Conservation (phyloP, 2,113 vertebrate genomes). For the Seriola aureovittata region DNA sequence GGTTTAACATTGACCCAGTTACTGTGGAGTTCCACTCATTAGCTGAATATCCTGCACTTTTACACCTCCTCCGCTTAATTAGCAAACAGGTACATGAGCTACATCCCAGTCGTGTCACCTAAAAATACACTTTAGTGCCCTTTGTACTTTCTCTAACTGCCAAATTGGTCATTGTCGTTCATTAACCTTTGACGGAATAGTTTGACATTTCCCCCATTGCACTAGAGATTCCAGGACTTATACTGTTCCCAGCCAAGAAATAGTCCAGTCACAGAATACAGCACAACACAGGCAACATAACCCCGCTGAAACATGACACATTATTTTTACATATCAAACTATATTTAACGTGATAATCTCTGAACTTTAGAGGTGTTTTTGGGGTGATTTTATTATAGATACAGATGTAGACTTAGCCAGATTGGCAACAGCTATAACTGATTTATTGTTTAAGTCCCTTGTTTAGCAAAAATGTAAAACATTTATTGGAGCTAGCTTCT, state of each 20-base stretch:
- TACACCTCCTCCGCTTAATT: conserved; percentile 4
- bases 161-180: neutral
- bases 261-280: neutral
- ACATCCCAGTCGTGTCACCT: neutral
- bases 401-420: neutral
- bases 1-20: conserved; percentile 32
- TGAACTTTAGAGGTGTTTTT: neutral
- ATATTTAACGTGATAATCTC: neutral
- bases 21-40: conserved; percentile 21
- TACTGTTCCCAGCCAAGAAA: neutral
- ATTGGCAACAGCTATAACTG: too few species aligned
- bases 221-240: neutral
- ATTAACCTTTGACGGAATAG: conserved; percentile 22
- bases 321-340: neutral
- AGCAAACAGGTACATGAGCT: conserved; percentile 3
- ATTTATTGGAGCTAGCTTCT: neutral
- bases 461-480: too few species aligned
- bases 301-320: neutral
- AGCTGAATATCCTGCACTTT: conserved; percentile 2
- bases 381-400: too few species aligned
- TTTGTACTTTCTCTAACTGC: neutral
- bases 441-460: too few species aligned
- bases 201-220: neutral
- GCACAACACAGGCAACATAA: neutral
- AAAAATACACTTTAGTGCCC: conserved; percentile 39